These are phyloP conservation scores for Gadus chalcogrammus DNA, from an alignment of 2,113 vertebrate genomes.

Conservation along the genomic window DNA sequence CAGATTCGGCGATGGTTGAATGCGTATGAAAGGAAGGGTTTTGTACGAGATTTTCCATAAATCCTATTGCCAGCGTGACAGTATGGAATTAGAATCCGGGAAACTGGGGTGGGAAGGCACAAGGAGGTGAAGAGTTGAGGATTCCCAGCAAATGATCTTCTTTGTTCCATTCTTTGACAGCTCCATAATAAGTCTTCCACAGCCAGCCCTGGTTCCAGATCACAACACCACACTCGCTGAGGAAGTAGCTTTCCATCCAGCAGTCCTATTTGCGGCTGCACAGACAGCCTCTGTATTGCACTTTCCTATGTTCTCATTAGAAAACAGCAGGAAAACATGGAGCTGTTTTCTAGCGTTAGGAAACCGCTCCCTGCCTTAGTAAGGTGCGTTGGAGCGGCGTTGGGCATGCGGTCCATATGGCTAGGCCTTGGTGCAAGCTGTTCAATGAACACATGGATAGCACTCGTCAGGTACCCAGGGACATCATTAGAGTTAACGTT, in stretches of 20 bases:
- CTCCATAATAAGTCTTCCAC: background rate
- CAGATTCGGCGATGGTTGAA: too few species aligned
- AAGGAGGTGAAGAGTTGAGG: slow-evolving; percentile 18
- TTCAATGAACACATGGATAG: slow-evolving; percentile 46
- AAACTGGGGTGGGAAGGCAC: background rate
- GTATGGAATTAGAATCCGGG: slow-evolving; percentile 12
- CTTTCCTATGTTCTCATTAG: slow-evolving; percentile 26
- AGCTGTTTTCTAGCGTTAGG: slow-evolving; percentile 6
- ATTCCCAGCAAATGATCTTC: slow-evolving; percentile 9
- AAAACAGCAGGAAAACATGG: slow-evolving; percentile 32
- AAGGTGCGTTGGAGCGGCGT: slow-evolving; percentile 33
- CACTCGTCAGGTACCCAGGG: slow-evolving; percentile 50
- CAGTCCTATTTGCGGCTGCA: background rate
- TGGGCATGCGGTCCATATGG: slow-evolving; percentile 55
- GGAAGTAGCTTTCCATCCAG: background rate
- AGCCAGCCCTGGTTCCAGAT: background rate
- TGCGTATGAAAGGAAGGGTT: slow-evolving; percentile 5
- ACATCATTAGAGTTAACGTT: slow-evolving; percentile 51
- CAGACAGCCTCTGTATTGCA: slow-evolving; percentile 10
- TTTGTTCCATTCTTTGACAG: slow-evolving; percentile 7
- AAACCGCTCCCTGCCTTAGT: slow-evolving; percentile 8
- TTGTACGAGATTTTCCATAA: slow-evolving; percentile 49
- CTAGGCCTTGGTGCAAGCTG: slow-evolving; percentile 50
- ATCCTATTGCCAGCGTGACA: slow-evolving; percentile 40
- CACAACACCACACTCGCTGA: background rate